phyloP scores from a whole-genome alignment of 2,113 vertebrate genomes.

The Halcyon senegalensis region DNA sequence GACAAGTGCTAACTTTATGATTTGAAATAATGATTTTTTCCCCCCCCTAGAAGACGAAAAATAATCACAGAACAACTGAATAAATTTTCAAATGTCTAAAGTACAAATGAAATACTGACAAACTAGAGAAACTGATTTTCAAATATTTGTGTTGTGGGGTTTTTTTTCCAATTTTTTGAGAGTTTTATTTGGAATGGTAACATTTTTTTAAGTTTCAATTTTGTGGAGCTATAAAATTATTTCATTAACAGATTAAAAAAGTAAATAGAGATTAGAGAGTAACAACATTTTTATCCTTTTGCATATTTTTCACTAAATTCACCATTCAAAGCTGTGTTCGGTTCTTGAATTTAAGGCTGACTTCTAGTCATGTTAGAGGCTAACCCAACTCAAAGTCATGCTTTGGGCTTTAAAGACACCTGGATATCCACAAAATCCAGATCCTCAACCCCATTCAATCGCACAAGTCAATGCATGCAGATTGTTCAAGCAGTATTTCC shows the following conservation, averaged over 20 bases:
- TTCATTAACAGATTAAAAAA: background rate
- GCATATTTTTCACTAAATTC: background rate
- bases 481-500: background rate
- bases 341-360: background rate
- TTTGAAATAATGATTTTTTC: background rate
- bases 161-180: background rate
- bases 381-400: background rate
- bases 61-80: background rate
- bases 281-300: background rate
- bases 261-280: background rate
- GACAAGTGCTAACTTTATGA: background rate
- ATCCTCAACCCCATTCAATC: background rate
- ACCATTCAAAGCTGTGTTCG: background rate
- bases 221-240: background rate
- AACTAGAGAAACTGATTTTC: background rate
- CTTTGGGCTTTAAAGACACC: background rate
- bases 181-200: background rate
- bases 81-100: background rate
- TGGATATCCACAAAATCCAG: background rate
- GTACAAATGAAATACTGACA: background rate
- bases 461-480: background rate
- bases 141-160: background rate
- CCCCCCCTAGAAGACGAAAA: background rate
- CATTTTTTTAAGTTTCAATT: background rate
- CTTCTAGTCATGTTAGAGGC: background rate